A percentile compares a stretch with the other conserved stretches of the same genome.
phyloP scores from a whole-genome alignment of 2,113 vertebrate genomes.

The Chamaetylas fuelleborni region DNA sequence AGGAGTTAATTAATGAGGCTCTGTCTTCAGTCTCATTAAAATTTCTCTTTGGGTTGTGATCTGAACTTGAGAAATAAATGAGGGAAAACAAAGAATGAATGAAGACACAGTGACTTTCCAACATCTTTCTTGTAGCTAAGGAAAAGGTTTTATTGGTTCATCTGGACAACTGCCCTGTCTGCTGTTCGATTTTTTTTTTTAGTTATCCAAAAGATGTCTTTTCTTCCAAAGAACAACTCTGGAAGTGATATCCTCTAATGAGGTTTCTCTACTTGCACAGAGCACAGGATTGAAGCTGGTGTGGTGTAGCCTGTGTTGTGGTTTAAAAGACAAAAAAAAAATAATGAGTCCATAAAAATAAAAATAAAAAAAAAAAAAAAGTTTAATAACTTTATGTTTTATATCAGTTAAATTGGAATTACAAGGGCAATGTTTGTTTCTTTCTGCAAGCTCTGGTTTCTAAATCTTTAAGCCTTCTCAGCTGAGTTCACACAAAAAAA shows the following conservation, averaged over 20 bases:
- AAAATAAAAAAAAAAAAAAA: no score
- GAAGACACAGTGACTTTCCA: background rate
- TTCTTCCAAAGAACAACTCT: background rate
- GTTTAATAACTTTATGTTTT: background rate
- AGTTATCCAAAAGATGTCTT: background rate
- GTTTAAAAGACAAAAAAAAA: background rate
- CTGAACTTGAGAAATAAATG: background rate
- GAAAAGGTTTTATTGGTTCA: background rate
- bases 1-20: background rate
- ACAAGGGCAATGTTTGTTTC: background rate
- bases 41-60: background rate
- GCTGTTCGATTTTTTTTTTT: background rate
- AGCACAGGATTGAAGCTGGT: background rate
- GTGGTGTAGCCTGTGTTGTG: background rate
- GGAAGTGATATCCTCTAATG: background rate
- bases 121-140: background rate
- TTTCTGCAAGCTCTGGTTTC: background rate
- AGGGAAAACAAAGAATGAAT: background rate
- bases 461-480: constrained; percentile 12
- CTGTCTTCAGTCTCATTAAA: background rate
- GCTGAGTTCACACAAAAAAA: background rate
- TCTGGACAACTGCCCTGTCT: background rate
- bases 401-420: background rate
- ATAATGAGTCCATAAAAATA: background rate
- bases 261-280: background rate